Base-by-base conservation (phyloP, 2,888 invertebrate genomes). In the Chrysotoxum bicinctum region DNA sequence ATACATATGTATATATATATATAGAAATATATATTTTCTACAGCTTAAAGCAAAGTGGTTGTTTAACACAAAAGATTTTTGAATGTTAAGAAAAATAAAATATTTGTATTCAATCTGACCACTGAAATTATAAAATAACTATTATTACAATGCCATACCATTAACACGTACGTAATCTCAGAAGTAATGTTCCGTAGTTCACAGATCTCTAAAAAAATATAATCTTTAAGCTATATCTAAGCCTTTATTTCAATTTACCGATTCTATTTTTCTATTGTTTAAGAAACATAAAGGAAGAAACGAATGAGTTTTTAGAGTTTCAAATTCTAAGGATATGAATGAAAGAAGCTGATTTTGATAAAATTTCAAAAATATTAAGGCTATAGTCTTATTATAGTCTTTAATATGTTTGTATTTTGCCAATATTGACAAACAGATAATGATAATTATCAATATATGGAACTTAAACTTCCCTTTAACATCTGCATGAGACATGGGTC, bases 21-120 rank as follows among this genome's bases (percentile, higher is more conserved):
- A 37, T 72, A 68, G 30, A 54, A 10, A 21, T 45, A 74, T 73
- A 78, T 62, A 56, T 78, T 83, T 83, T 83, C 43, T 78, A 78
- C 77, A 73, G 68, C 54, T 60, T 50, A 52, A 37, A 76, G 21
- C n/a, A 50, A 35, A 60, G 54, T 75, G 68, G 64, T 48, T 69
- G 21, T 56, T 62, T 62, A 40, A 54, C 48, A 21, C 32, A 35
- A 40, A 54, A 45, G 3, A 64, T 64, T 79, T 64, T 40, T 19
- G 35, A 23, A 26, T 26, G n/a, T 43, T 40, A 50, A 58, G 3
- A 45, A 62, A n/a, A 43, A 26, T 4, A 58, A 21, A 14, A 7
- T 74, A 68, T 48, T 56, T 56, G 12, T 58, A 35, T 54, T 66
- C 43, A 30, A 60, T 43, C 10, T 69, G 56, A 40, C 48, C 54